These are phyloP conservation scores for Ariopsis seemanni DNA, from an alignment of 2,113 vertebrate species.

Conservation along the genomic window DNA sequence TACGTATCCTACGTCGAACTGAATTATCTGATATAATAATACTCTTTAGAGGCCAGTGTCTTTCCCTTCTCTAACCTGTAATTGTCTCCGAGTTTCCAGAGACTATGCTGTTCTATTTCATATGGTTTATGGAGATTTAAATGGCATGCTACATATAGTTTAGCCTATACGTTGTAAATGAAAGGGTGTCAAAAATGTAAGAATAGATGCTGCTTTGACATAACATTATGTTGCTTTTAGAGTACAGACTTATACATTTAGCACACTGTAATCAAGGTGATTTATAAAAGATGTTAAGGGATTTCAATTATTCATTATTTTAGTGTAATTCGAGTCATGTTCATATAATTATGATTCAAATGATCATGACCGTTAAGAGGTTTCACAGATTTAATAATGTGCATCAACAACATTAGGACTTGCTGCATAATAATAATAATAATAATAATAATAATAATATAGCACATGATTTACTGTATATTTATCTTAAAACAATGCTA, in stretches of 20 bases:
- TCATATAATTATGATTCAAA: neutral
- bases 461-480: neutral
- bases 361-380: neutral
- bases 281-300: neutral
- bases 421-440: neutral
- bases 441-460: neutral
- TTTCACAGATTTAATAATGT: neutral
- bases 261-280: neutral
- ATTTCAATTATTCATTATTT: neutral
- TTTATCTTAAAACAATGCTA: neutral
- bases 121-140: conserved; percentile 45
- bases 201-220: neutral
- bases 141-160: conserved; percentile 23
- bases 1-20: neutral
- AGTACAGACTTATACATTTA: neutral
- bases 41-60: conserved; percentile 36
- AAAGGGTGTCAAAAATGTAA: conserved; percentile 24
- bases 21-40: conserved; percentile 43
- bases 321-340: neutral
- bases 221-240: neutral
- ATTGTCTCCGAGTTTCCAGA: conserved; percentile 44
- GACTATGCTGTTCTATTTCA: conserved; percentile 43
- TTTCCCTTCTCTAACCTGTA: conserved; percentile 47
- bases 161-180: conserved; percentile 19
- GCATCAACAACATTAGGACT: neutral